phyloP scores from a whole-genome alignment of 1,140 invertebrate genomes.

The Chionoecetes opilio region DNA sequence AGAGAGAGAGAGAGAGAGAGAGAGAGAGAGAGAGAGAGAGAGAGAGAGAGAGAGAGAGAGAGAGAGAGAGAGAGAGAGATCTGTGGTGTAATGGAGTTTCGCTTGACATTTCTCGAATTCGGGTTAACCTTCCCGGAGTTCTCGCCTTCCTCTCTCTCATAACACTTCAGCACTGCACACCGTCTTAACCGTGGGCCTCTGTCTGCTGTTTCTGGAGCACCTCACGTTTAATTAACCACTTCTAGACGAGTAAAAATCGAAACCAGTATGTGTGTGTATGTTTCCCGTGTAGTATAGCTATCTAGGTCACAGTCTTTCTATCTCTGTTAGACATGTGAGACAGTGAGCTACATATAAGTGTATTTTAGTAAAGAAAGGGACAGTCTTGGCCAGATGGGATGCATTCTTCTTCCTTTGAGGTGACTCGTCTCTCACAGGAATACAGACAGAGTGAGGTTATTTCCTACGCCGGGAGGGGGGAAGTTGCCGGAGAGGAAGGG shows the following conservation, averaged over 20 bases:
- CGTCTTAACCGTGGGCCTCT: not conserved
- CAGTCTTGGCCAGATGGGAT: not conserved
- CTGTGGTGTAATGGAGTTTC: too few species aligned
- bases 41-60: too few species aligned
- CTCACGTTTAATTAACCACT: not conserved
- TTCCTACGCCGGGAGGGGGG: not conserved
- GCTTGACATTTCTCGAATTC: too few species aligned
- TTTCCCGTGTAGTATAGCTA: too few species aligned
- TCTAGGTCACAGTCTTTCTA: too few species aligned
- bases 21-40: too few species aligned
- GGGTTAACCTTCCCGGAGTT: too few species aligned
- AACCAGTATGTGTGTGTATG: not conserved
- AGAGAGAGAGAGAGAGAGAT: too few species aligned
- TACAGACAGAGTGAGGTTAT: not conserved
- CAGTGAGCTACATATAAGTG: too few species aligned
- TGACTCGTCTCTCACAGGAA: not conserved
- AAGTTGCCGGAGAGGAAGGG: not conserved
- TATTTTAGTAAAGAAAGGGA: not conserved
- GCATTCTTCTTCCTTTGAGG: not conserved
- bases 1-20: too few species aligned
- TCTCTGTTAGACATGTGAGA: too few species aligned
- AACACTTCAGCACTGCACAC: not conserved
- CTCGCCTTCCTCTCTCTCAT: too few species aligned
- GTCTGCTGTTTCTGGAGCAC: not conserved
- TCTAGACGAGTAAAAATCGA: not conserved